phyloP scores from a whole-genome alignment of 2,797 vertebrate genomes.

The Sebastolobus alascanus region DNA sequence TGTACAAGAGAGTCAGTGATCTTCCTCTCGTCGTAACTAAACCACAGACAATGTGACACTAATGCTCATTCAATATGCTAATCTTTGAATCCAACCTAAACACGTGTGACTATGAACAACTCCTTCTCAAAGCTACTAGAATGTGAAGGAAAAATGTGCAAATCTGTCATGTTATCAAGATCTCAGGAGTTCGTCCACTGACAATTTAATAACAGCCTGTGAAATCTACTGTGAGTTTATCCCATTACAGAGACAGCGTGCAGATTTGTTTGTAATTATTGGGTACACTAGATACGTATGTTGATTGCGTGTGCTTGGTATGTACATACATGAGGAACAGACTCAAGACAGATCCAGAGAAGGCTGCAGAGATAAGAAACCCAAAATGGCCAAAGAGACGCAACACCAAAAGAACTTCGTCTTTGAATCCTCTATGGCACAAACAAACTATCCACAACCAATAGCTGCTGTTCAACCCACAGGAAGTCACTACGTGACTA shows the following conservation, averaged over 20 bases:
- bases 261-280: background rate
- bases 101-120: conserved; percentile 10
- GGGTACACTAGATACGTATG: background rate
- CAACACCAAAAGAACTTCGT: background rate
- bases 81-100: conserved; percentile 50
- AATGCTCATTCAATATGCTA: conserved; percentile 50
- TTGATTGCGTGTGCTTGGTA: background rate
- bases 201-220: conserved; percentile 39
- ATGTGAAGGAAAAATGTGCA: conserved; percentile 22
- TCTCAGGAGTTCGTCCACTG: conserved; percentile 39
- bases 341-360: background rate
- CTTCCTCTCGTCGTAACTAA: conserved; percentile 30
- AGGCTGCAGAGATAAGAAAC: background rate
- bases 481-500: background rate
- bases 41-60: conserved; percentile 51
- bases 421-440: background rate
- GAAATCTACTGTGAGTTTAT: conserved; percentile 27
- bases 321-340: background rate
- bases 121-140: conserved; percentile 16
- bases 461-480: background rate
- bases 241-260: conserved; percentile 5
- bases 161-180: conserved; percentile 35
- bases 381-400: background rate
- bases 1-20: conserved; percentile 26
- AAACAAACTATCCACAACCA: background rate